A percentile compares a stretch with the other conserved stretches of the same genome.
These are phyloP conservation scores for Heliconius erato DNA, from an alignment of 2,888 invertebrate genomes.

Conservation along the genomic window DNA sequence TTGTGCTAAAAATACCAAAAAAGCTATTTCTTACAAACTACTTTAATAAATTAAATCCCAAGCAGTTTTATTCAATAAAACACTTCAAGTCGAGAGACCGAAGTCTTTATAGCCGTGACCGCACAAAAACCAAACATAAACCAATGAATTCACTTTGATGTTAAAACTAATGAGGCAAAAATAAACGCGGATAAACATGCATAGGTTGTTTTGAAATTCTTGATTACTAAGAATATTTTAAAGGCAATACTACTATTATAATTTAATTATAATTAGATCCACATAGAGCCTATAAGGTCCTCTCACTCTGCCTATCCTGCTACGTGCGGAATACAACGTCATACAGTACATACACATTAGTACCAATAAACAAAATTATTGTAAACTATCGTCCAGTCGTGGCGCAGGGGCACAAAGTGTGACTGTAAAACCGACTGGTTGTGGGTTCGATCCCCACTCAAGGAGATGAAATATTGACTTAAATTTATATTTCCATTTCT, in stretches of 20 bases:
- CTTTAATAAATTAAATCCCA: slow-evolving; percentile 29
- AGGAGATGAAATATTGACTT: too few species aligned
- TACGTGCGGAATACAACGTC: too few species aligned
- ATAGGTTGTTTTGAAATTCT: slow-evolving; percentile 44
- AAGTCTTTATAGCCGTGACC: slow-evolving; percentile 46
- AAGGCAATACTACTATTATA: background rate
- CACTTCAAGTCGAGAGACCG: slow-evolving; percentile 40
- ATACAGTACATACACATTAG: too few species aligned
- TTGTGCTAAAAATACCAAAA: background rate
- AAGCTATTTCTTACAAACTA: slow-evolving; percentile 17
- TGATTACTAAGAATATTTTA: slow-evolving; percentile 15
- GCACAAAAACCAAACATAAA: slow-evolving; percentile 50
- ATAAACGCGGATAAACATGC: slow-evolving; percentile 49
- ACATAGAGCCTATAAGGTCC: background rate
- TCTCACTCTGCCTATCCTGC: too few species aligned
- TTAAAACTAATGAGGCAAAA: slow-evolving; percentile 51
- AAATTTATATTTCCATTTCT: too few species aligned
- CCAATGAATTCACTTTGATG: slow-evolving; percentile 51
- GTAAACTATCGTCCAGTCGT: background rate
- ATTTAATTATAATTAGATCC: too few species aligned
- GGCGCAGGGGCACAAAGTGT: background rate
- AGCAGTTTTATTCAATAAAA: slow-evolving; percentile 32
- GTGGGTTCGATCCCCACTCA: too few species aligned
- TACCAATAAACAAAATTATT: too few species aligned
- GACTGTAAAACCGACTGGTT: too few species aligned